A percentile compares a stretch with the other conserved stretches of the same genome.
Evolutionary conservation across 2,888 invertebrate genomes (phyloP).

Genomic region (Drosophila nigricruria): DNA sequence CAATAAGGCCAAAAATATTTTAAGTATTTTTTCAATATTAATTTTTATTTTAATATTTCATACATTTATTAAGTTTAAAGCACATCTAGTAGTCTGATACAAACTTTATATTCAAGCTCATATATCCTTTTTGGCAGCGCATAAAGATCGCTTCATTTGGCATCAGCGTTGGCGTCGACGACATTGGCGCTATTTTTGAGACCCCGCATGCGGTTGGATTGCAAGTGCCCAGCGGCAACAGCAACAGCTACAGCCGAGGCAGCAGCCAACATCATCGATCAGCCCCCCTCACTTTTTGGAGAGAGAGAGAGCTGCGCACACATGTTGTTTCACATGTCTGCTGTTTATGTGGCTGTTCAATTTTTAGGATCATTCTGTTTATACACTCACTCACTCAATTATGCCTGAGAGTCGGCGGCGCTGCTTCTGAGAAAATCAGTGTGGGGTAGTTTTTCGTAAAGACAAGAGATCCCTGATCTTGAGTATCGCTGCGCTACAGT

Average conservation of each 20-base stretch:
- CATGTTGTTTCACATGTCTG: slow-evolving; percentile 46
- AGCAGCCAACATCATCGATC: slow-evolving; percentile 21
- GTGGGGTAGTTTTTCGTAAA: slow-evolving; percentile 50
- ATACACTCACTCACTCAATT: slow-evolving; percentile 55
- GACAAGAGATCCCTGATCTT: slow-evolving; percentile 39
- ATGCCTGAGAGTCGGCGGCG: slow-evolving; percentile 27
- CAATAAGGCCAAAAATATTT: not conserved
- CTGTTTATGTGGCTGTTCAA: slow-evolving; percentile 62
- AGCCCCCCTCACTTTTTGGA: slow-evolving; percentile 23
- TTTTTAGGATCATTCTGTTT: slow-evolving; percentile 41
- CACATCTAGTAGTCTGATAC: not conserved
- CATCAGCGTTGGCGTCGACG: slow-evolving; percentile 44
- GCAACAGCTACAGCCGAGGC: not conserved
- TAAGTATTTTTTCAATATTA: not conserved
- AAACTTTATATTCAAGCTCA: not conserved
- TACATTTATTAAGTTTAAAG: not conserved
- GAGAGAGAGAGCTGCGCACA: slow-evolving; percentile 18
- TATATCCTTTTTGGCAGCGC: slow-evolving; percentile 5
- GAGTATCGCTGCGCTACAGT: slow-evolving; percentile 1
- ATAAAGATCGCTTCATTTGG: slow-evolving; percentile 40
- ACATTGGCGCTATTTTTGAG: slow-evolving; percentile 65
- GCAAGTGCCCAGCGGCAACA: slow-evolving; percentile 39
- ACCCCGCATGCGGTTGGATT: slow-evolving; percentile 48
- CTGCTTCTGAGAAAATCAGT: slow-evolving; percentile 58
- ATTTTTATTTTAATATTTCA: not conserved